phyloP scores from a whole-genome alignment of 2,888 invertebrate genomes.

The Embidobia sp. region DNA sequence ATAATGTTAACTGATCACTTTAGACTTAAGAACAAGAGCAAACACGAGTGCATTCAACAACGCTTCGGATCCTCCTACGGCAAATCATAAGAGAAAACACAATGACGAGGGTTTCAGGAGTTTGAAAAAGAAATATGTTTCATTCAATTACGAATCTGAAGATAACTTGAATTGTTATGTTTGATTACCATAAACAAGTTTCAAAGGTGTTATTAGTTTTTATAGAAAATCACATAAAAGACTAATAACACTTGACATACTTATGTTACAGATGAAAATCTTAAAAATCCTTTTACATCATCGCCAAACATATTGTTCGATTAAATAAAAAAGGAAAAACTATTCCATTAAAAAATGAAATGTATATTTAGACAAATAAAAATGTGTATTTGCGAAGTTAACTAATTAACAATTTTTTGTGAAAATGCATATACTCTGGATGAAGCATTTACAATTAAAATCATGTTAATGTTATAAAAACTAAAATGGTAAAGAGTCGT shows the following conservation, averaged over 20 bases:
- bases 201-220: too few species aligned
- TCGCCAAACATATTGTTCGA: too few species aligned
- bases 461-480: conserved; percentile 1
- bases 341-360: not conserved
- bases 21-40: conserved; percentile 42
- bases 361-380: too few species aligned
- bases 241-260: too few species aligned
- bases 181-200: too few species aligned
- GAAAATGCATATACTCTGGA: conserved; percentile 29
- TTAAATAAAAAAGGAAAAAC: too few species aligned
- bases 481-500: conserved; percentile 14
- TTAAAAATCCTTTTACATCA: too few species aligned
- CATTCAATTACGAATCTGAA: conserved; percentile 11
- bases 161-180: too few species aligned
- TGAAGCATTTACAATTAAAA: conserved; percentile 36
- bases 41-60: conserved; percentile 25
- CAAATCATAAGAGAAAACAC: conserved; percentile 42
- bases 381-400: conserved; percentile 15
- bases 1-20: conserved; percentile 57
- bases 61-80: conserved; percentile 21
- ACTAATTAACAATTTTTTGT: too few species aligned
- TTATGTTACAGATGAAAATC: too few species aligned
- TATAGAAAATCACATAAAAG: too few species aligned
- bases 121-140: conserved; percentile 5
- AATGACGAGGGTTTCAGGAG: conserved; percentile 7